A percentile compares a stretch with the other conserved stretches of the same genome.
Evolutionary conservation across 2,888 invertebrate genomes (phyloP).

Genomic region (Sycophila texana): DNA sequence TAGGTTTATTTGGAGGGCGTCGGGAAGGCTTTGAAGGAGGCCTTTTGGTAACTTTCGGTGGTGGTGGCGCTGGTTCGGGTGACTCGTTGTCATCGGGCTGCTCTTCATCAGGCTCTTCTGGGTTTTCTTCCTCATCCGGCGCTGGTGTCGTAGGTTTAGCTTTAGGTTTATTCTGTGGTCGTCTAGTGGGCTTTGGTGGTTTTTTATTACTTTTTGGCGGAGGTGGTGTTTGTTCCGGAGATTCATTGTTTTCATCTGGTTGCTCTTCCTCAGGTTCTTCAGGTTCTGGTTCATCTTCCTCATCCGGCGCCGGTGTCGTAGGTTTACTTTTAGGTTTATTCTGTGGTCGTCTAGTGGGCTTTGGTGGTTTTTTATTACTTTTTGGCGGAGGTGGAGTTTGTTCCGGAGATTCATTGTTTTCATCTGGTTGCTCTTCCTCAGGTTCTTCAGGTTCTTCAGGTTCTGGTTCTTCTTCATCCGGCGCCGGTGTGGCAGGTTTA

Average conservation of each 20-base stretch:
- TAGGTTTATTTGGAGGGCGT: conserved; percentile 8
- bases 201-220: neutral
- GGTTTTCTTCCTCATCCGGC: conserved; percentile 8
- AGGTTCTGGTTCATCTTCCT: neutral
- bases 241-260: neutral
- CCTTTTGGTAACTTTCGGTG: neutral
- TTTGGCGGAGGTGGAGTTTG: neutral
- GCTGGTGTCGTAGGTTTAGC: neutral
- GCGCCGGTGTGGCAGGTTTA: neutral
- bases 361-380: neutral
- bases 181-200: neutral
- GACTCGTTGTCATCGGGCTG: neutral
- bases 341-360: neutral
- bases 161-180: neutral
- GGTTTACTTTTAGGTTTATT: conserved; percentile 18
- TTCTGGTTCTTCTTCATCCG: neutral
- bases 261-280: conserved; percentile 7
- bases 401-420: neutral
- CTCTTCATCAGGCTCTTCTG: neutral
- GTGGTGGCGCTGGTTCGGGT: neutral
- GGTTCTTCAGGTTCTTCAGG: conserved; percentile 11
- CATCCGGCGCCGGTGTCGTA: conserved; percentile 18
- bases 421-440: neutral
- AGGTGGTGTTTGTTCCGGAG: neutral
- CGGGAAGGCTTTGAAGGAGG: neutral